Conservation (phyloP, 2,888 invertebrate genomes). For the Orchesellides sinensis region DNA sequence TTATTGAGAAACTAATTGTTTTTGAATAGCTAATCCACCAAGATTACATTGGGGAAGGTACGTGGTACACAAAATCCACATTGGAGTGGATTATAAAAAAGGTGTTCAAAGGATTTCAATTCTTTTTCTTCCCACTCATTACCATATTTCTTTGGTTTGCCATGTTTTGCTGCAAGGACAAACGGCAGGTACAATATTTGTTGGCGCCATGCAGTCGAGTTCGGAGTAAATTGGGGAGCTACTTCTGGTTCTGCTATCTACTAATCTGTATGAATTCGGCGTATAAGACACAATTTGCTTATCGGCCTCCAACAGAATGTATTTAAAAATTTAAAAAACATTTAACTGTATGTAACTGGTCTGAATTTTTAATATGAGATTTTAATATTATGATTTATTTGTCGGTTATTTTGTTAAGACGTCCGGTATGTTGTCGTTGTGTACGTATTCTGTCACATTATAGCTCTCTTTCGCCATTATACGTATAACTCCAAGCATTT, state of each 20-base stretch:
- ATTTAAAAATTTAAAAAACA: constrained; percentile 37
- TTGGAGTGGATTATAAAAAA: not conserved
- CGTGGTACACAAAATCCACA: constrained; percentile 4
- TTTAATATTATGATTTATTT: too few species aligned
- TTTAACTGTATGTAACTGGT: constrained; percentile 74
- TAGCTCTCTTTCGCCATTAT: constrained; percentile 75
- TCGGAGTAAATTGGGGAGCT: not conserved
- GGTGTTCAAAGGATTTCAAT: not conserved
- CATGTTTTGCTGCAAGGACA: not conserved
- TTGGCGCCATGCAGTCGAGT: constrained; percentile 30
- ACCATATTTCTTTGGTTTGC: constrained; percentile 14
- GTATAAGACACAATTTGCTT: not conserved
- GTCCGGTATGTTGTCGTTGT: constrained; percentile 75
- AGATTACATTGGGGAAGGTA: not conserved
- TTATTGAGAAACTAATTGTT: not conserved
- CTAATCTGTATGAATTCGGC: constrained; percentile 26
- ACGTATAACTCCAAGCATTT: constrained; percentile 80
- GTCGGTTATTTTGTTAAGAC: too few species aligned
- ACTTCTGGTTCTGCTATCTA: not conserved
- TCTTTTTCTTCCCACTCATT: not conserved
- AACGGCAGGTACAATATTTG: not conserved
- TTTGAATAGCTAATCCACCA: not conserved
- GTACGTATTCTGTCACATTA: constrained; percentile 78
- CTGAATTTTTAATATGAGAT: too few species aligned
- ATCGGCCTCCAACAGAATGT: constrained; percentile 9